phyloP scores from a whole-genome alignment of 1,140 invertebrate genomes.

The Musca vetustissima region DNA sequence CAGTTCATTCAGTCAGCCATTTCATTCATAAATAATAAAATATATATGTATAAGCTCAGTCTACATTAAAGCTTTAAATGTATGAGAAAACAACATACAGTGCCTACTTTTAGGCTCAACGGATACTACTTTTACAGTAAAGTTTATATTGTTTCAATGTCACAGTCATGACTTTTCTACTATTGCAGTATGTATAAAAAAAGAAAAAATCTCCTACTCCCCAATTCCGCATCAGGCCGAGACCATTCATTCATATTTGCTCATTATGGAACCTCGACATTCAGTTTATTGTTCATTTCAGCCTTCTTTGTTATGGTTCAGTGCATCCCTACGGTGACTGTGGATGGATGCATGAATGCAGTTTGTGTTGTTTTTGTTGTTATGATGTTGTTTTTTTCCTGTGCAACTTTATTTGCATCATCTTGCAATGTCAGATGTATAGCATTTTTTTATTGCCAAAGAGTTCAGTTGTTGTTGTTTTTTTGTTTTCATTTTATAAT shows the following conservation, averaged over 20 bases:
- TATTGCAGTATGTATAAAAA: neutral
- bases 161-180: neutral
- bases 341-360: neutral
- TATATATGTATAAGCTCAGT: too few relatives aligned
- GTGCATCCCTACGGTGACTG: neutral
- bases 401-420: neutral
- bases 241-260: neutral
- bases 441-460: too few relatives aligned
- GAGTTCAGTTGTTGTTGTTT: too few relatives aligned
- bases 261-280: neutral
- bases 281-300: constrained; percentile 1
- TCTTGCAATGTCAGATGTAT: too few relatives aligned
- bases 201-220: too few relatives aligned
- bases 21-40: neutral
- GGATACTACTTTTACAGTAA: neutral
- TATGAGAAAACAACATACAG: neutral
- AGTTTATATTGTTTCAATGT: constrained; percentile 10
- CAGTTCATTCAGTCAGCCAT: neutral
- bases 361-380: too few relatives aligned
- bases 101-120: constrained; percentile 2
- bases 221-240: too few relatives aligned
- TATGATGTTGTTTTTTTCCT: neutral
- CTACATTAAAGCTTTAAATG: too few relatives aligned
- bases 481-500: too few relatives aligned
- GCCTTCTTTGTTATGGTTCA: neutral